Evolutionary conservation across 2,888 invertebrate species (phyloP).

Genomic region (Galerucella calmariensis): DNA sequence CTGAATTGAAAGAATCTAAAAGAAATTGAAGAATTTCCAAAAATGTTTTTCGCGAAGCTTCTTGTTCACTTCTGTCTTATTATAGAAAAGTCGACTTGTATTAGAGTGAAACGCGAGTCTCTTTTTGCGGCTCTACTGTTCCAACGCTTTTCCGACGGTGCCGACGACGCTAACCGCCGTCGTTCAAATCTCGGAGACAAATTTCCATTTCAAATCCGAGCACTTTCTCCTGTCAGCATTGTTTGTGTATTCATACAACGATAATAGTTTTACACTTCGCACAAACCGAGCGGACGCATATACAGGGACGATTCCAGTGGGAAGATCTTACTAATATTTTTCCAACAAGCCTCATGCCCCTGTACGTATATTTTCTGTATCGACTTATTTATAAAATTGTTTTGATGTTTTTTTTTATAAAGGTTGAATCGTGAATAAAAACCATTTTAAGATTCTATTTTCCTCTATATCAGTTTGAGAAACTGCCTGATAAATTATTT

Average conservation of each 20-base stretch:
- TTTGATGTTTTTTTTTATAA: too few relatives aligned
- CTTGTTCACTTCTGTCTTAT: neutral
- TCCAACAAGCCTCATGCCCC: neutral
- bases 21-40: neutral
- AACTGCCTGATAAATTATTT: too few relatives aligned
- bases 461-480: too few relatives aligned
- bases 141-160: neutral
- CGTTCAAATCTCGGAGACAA: conserved; percentile 26
- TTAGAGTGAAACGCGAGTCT: neutral
- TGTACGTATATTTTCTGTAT: neutral
- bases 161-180: neutral
- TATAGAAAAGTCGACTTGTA: neutral
- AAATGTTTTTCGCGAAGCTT: neutral
- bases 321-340: neutral
- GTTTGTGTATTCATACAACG: conserved; percentile 30
- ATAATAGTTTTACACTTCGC: conserved; percentile 26
- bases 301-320: neutral
- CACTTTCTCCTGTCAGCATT: conserved; percentile 32
- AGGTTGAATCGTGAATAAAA: too few relatives aligned
- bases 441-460: too few relatives aligned
- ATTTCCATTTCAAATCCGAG: conserved; percentile 27
- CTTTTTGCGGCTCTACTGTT: neutral
- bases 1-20: neutral
- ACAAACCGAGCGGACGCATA: conserved; percentile 8
- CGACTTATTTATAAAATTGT: too few relatives aligned